These are phyloP conservation scores for Lepisosteus osseus DNA, from an alignment of 2,113 vertebrate species.

Conservation along the genomic window DNA sequence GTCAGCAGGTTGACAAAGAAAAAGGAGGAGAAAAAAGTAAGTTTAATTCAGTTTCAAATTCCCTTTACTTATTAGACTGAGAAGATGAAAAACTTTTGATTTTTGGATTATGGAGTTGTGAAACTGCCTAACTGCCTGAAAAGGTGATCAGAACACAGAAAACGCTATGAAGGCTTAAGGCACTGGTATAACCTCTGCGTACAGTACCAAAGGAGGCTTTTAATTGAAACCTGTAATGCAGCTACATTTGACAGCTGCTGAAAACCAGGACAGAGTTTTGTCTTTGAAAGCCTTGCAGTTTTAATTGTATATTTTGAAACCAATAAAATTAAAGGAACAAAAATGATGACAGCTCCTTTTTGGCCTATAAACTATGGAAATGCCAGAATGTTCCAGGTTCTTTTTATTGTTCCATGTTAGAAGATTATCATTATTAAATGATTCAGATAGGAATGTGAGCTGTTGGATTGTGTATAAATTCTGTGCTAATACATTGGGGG, in stretches of 20 bases:
- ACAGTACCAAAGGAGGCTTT: constrained; percentile 37
- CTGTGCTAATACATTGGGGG: no score
- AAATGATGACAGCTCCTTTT: neutral
- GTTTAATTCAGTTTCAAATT: constrained; percentile 19
- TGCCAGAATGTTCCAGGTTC: neutral
- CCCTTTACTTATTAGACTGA: constrained; percentile 47
- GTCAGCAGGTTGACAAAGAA: neutral
- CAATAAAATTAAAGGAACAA: neutral
- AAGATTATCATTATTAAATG: no score
- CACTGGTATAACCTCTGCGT: constrained; percentile 40
- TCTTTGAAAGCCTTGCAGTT: neutral
- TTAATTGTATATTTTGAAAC: neutral
- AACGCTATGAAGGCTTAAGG: constrained; percentile 4
- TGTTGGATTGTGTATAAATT: no score
- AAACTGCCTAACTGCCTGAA: neutral
- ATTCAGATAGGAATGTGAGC: no score
- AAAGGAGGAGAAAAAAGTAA: neutral
- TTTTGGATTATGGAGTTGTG: constrained; percentile 34
- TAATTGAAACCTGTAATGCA: constrained; percentile 36
- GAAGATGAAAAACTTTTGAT: constrained; percentile 19
- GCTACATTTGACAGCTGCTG: constrained; percentile 34
- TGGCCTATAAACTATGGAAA: neutral
- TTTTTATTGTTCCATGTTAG: no score
- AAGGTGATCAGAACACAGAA: neutral
- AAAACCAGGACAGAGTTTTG: constrained; percentile 42